Evolutionary conservation across 2,797 vertebrate species (phyloP), one percentile per base, ranked within the genome.

Genomic region (Gephyroberyx darwinii): DNA sequence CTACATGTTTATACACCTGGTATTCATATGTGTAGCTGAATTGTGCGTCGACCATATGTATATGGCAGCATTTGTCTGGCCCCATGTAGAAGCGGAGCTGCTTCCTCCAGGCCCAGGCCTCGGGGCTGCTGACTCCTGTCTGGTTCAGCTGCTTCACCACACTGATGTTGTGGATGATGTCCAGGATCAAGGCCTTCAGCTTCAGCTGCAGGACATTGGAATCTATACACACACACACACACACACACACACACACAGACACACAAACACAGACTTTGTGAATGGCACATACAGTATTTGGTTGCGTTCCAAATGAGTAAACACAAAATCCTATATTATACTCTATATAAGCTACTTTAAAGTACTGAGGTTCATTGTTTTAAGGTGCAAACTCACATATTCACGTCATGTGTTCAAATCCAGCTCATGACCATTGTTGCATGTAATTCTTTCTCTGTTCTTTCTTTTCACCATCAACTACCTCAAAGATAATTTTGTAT

Each of bases 21-120:
- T 99, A 99, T 84, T 99, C 97, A 0, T 98, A 99, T 1, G 97
- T 98, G 72, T 99, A 99, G 68, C 91, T 93, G 86, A 99, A 96
- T 39, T 95, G 93, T 7, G 96, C 96, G 76, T 99, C 96, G 77
- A 99, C 98, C 98, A 99, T 99, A 53, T 95, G 94, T 78, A 97
- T 84, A 7, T 86, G 91, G 84, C 97, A 99, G 75, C 86, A 91
- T 48, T 94, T 90, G 69, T 97, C 93, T 31, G 79, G 20, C 45
- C 90, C 94, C 93, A 99, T 93, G 85, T 98, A 98, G 84, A 98
- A 98, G 60, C 97, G 95, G 35, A 99, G 93, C 91, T 97, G 96
- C 70, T 96, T 98, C 84, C 93, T 97, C 98, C 98, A 99, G 71
- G 88, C 84, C 98, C 98, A 99, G 78, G 95, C 94, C 2, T 96